phyloP scores from a whole-genome alignment of 35 echinoderm and acorn worm genomes.

The Nesometra sesokonis region DNA sequence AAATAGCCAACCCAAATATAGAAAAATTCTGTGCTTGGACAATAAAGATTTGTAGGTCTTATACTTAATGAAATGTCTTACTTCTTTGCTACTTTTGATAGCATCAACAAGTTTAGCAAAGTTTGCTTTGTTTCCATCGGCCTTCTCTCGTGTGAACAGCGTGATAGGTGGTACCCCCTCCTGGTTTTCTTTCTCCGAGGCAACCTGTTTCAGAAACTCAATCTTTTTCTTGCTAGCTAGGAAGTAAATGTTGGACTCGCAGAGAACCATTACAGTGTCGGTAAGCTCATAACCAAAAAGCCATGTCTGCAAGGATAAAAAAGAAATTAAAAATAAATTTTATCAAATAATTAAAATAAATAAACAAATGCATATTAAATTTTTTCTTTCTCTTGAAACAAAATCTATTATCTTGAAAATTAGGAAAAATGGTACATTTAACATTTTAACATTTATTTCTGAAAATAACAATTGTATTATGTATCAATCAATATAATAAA shows the following conservation, averaged over 20 bases:
- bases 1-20: background rate
- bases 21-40: too few relatives aligned
- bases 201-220: conserved; percentile 71
- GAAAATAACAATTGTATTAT: too few relatives aligned
- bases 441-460: too few relatives aligned
- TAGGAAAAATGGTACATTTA: too few relatives aligned
- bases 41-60: background rate
- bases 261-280: conserved; percentile 76
- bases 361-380: too few relatives aligned
- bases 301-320: conserved; percentile 56
- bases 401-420: too few relatives aligned
- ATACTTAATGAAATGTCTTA: background rate
- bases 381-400: too few relatives aligned
- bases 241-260: conserved; percentile 77
- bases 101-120: conserved; percentile 58
- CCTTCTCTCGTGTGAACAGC: conserved; percentile 67
- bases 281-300: conserved; percentile 95
- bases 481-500: too few relatives aligned
- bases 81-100: conserved; percentile 66
- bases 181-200: conserved; percentile 86
- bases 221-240: conserved; percentile 95
- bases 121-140: conserved; percentile 72
- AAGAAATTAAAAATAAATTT: background rate
- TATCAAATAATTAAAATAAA: too few relatives aligned
- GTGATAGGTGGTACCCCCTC: conserved; percentile 70